Conservation (phyloP, 2,797 vertebrate species). For the Amphiprion clarkii region DNA sequence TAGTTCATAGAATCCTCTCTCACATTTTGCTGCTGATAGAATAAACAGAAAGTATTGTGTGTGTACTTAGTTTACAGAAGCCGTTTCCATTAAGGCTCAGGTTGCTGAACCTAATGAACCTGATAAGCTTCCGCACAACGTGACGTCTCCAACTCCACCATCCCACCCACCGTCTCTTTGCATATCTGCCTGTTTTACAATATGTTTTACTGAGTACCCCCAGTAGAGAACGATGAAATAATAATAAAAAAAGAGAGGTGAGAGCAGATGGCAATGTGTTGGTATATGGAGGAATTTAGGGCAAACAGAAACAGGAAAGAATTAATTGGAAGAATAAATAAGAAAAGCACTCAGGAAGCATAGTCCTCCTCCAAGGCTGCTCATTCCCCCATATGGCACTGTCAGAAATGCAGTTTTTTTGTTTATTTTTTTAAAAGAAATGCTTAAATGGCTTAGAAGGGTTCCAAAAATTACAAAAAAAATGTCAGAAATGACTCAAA, state of each 20-base stretch:
- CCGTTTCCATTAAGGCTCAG: too few relatives aligned
- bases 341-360: too few relatives aligned
- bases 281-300: neutral
- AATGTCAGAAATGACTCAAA: too few relatives aligned
- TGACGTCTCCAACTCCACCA: neutral
- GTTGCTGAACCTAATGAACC: neutral
- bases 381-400: too few relatives aligned
- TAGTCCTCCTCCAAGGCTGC: too few relatives aligned
- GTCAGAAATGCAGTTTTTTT: too few relatives aligned
- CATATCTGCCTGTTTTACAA: neutral
- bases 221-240: neutral
- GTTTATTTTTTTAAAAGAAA: too few relatives aligned
- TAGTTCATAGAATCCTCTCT: neutral
- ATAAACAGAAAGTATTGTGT: neutral
- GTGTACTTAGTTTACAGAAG: too few relatives aligned
- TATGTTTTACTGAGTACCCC: neutral
- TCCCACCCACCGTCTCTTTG: neutral
- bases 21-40: neutral
- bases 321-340: too few relatives aligned
- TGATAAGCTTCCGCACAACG: conserved; percentile 5
- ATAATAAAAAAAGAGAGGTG: neutral
- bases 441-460: too few relatives aligned
- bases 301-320: neutral
- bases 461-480: too few relatives aligned
- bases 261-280: neutral